phyloP scores from a whole-genome alignment of 2,888 invertebrate genomes.

The Lymantria dispar region DNA sequence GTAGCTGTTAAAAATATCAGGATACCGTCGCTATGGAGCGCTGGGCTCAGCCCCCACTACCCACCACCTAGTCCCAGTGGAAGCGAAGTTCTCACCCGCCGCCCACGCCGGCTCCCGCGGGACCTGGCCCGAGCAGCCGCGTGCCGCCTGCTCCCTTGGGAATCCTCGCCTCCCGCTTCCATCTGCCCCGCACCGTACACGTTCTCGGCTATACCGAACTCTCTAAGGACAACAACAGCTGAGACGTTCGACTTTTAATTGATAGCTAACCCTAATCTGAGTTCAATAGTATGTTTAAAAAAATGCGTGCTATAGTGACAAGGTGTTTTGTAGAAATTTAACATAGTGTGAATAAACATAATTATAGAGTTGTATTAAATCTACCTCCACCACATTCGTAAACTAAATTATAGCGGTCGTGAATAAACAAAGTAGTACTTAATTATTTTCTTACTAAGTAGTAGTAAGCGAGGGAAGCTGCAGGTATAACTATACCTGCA shows the following conservation, averaged over 20 bases:
- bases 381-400: no score
- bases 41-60: constrained; percentile 52
- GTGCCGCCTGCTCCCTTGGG: constrained; percentile 74
- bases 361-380: no score
- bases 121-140: constrained; percentile 71
- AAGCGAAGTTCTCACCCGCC: constrained; percentile 73
- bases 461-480: no score
- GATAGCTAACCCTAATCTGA: constrained; percentile 39
- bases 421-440: no score
- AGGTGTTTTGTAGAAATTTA: no score
- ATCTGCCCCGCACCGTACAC: constrained; percentile 35
- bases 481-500: no score
- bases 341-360: no score
- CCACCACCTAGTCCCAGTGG: constrained; percentile 64
- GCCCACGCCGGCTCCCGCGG: constrained; percentile 69
- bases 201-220: constrained; percentile 36
- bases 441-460: no score
- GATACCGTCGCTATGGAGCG: constrained; percentile 50
- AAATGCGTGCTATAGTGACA: no score
- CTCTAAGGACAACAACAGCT: constrained; percentile 69
- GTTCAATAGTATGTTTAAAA: no score
- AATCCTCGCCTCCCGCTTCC: constrained; percentile 40
- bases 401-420: no score
- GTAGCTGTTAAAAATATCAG: constrained; percentile 73
- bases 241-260: constrained; percentile 75